Evolutionary conservation across 2,888 invertebrate genomes (phyloP), one percentile per base, ranked within the genome.

Genomic region (Salticus scenicus): DNA sequence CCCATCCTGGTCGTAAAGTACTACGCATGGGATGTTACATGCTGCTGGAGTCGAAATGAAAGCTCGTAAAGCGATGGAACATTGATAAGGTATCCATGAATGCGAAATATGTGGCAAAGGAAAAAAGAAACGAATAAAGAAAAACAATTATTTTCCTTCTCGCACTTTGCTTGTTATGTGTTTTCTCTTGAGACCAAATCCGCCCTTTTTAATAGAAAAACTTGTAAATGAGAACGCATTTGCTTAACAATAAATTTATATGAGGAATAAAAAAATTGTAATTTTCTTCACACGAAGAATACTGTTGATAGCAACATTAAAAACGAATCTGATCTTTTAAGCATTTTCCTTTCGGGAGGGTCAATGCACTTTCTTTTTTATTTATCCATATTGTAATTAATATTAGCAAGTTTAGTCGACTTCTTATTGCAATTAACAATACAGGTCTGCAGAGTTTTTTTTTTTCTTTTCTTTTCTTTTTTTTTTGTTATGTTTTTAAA

Each of bases 11-110:
- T 31, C 30, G 31, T 66, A 31, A 66, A 66, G 30, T 31, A 31
- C 66, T 30, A 31, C 66, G 66, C 31, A 31, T 66, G 57, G 57
- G 57, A 24, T 57, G 57, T 57, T 57, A 24, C 24, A 57, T 17
- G 66, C 66, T n/a, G 17, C 28, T 31, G 31, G 31, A 31, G 31
- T 30, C 31, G 30, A 66, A 66, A 66, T 66, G 66, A 66, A 66
- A 14, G 69, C 12, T 31, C 69, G 31, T 69, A 69, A 69, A 69
- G 31, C 24, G 69, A 69, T 69, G 30, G 24, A 12, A 24, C 69
- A 69, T n/a, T 37, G 69, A 69, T 69, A 69, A 69, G 69, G n/a
- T 24, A 24, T 14, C 24, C 31, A n/a, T 69, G 69, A 69, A 69
- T 37, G 41, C 41, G 20, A 41, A 14, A 30, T 33, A 10, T 41